Evolutionary conservation across 2,797 vertebrate genomes (phyloP), one percentile per base, ranked within the genome.

Genomic region (Rhyacichthys aspro): DNA sequence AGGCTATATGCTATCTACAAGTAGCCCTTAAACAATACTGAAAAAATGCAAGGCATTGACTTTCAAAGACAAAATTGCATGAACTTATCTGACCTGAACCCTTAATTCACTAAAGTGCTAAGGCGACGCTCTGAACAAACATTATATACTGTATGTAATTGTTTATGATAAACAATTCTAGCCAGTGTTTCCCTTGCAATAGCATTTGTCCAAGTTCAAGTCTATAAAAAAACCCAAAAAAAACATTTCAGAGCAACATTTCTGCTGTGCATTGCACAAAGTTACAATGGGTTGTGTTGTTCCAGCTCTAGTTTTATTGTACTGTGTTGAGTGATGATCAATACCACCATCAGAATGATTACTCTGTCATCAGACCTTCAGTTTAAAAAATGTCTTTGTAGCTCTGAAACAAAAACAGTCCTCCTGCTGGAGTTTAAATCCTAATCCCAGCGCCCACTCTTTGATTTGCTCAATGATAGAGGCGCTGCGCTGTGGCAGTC

Each of bases 261-360:
- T 47, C 39, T 12, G 52, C 53, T 48, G 37, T 55, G 14, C 12
- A 8, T 50, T 16, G 32, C 48, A 46, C 54, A 65, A 54, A 63
- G n/a, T 49, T 54, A 64, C 45, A 19, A 42, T 43, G 1, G 53
- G 38, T 19, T 1, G 6, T 18, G 11, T 32, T 50, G n/a, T 55
- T 63, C 55, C 19, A 49, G 59, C 48, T 64, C 46, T 11, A 48
- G 39, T 47, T 17, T 58, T 32, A 58, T 18, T 55, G 16, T 18
- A 16, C 49, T 45, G 48, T n/a, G 45, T 33, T 33, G 19, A 61
- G n/a, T 49, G 42, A 14, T 41, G 41, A 63, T 66, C 36, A 70
- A 16, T 74, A 45, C 14, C 32, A 64, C 1, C 42, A 37, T 59
- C 14, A 50, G 16, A 70, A 50, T 43, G 41, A 67, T 58, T 73